These are phyloP conservation scores for Protodeltote pygarga DNA, from an alignment of 2,888 invertebrate genomes.

Conservation along the genomic window DNA sequence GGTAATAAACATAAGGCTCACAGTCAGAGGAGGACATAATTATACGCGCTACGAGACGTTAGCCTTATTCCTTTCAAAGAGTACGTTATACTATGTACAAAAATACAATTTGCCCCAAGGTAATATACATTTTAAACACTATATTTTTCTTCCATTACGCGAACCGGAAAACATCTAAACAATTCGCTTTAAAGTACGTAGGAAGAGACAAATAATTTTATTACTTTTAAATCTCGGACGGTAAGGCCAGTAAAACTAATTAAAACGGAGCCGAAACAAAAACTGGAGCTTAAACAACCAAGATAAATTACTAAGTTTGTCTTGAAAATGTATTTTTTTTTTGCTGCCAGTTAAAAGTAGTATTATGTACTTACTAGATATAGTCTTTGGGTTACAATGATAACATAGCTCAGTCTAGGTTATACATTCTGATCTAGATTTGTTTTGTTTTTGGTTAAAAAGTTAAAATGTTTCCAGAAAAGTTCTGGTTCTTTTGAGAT, in stretches of 20 bases:
- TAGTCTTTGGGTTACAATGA: neutral
- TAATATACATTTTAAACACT: neutral
- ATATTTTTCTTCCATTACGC: constrained; percentile 4
- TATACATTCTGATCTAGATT: too few relatives aligned
- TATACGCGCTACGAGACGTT: too few relatives aligned
- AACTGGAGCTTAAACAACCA: constrained; percentile 69
- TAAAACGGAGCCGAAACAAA: constrained; percentile 71
- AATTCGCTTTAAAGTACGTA: constrained; percentile 30
- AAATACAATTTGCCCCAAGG: neutral
- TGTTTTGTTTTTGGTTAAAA: too few relatives aligned
- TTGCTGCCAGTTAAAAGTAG: constrained; percentile 15
- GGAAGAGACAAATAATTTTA: constrained; percentile 57
- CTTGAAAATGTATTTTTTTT: constrained; percentile 55
- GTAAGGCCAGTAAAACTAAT: constrained; percentile 71
- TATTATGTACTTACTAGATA: neutral
- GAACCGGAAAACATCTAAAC: constrained; percentile 20
- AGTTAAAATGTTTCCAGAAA: too few relatives aligned
- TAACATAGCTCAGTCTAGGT: too few relatives aligned
- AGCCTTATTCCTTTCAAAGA: too few relatives aligned
- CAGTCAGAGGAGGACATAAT: too few relatives aligned
- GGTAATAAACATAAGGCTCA: too few relatives aligned
- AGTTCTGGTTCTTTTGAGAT: too few relatives aligned
- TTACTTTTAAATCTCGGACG: constrained; percentile 68
- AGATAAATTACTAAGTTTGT: constrained; percentile 79
- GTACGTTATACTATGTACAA: neutral